A percentile compares a stretch with the other conserved stretches of the same genome.
Evolutionary conservation across 2,797 vertebrate genomes (phyloP).

Genomic region (Fistularia commersonii): DNA sequence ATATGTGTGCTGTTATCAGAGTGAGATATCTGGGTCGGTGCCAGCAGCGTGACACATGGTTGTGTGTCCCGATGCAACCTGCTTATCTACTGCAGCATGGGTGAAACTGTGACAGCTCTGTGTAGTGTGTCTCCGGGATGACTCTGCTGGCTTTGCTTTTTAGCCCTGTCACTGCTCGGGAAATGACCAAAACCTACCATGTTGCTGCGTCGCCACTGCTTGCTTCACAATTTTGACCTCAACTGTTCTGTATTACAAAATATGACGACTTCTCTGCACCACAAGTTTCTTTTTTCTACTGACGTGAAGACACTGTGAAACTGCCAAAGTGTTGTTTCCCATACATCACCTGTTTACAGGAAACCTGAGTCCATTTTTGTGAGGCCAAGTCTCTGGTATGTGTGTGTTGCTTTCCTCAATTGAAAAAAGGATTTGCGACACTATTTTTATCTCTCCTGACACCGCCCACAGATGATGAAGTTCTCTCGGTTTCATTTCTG

Average conservation of each 20-base stretch:
- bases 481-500: slow-evolving; percentile 51
- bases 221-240: slow-evolving; percentile 62
- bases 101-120: slow-evolving; percentile 23
- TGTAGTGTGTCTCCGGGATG: slow-evolving; percentile 16
- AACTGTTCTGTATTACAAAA: slow-evolving; percentile 15
- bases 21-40: slow-evolving; percentile 36
- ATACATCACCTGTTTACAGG: slow-evolving; percentile 59
- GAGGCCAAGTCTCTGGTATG: slow-evolving; percentile 9
- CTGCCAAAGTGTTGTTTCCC: slow-evolving; percentile 22
- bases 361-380: slow-evolving; percentile 32
- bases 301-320: slow-evolving; percentile 10
- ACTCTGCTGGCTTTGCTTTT: slow-evolving; percentile 23
- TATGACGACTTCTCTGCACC: slow-evolving; percentile 22
- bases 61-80: slow-evolving; percentile 36
- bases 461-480: slow-evolving; percentile 9
- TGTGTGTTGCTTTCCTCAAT: slow-evolving; percentile 29
- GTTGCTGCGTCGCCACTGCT: slow-evolving; percentile 38
- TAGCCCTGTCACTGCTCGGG: slow-evolving; percentile 3
- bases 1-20: slow-evolving; percentile 54
- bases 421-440: slow-evolving; percentile 42
- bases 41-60: slow-evolving; percentile 30
- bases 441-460: slow-evolving; percentile 52
- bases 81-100: slow-evolving; percentile 48
- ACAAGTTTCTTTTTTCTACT: slow-evolving; percentile 45
- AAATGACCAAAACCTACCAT: slow-evolving; percentile 24